Conservation (phyloP, 2,888 invertebrate species). For the Poecilus cupreus region DNA sequence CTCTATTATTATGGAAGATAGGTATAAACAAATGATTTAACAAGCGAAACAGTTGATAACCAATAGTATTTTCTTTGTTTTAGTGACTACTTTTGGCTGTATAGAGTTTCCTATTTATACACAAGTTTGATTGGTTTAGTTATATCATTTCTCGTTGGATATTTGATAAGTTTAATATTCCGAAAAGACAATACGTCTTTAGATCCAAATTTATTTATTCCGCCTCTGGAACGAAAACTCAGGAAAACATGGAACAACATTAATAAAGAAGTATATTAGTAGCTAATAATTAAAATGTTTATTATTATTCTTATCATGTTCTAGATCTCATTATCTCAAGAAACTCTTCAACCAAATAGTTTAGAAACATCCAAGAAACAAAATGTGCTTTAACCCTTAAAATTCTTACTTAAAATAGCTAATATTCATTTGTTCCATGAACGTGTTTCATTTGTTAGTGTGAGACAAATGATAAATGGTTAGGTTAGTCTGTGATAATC, state of each 20-base stretch:
- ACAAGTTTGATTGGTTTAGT: conserved; percentile 77
- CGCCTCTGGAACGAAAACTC: conserved; percentile 67
- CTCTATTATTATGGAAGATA: background rate
- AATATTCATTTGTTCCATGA: no score
- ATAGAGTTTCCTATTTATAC: conserved; percentile 84
- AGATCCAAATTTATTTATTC: conserved; percentile 78
- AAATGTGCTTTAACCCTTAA: conserved; percentile 4
- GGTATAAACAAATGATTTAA: conserved; percentile 20
- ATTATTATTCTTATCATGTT: background rate
- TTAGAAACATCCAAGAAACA: conserved; percentile 35
- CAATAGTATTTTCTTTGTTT: background rate
- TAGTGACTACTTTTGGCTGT: conserved; percentile 78
- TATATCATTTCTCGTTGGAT: conserved; percentile 74
- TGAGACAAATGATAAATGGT: conserved; percentile 12
- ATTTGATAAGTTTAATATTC: conserved; percentile 72
- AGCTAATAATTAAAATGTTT: background rate
- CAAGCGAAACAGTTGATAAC: background rate
- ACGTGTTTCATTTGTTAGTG: background rate
- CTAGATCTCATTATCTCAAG: conserved; percentile 42
- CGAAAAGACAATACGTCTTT: conserved; percentile 68
- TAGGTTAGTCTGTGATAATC: conserved; percentile 32
- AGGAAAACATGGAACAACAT: conserved; percentile 6
- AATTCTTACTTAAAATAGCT: background rate
- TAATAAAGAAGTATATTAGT: conserved; percentile 41
- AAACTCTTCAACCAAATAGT: conserved; percentile 31